Percentiles rank a stretch among this genome's conserved stretches.
phyloP scores from a whole-genome alignment of 2,797 vertebrate genomes.

The Emydoidea blandingii region DNA sequence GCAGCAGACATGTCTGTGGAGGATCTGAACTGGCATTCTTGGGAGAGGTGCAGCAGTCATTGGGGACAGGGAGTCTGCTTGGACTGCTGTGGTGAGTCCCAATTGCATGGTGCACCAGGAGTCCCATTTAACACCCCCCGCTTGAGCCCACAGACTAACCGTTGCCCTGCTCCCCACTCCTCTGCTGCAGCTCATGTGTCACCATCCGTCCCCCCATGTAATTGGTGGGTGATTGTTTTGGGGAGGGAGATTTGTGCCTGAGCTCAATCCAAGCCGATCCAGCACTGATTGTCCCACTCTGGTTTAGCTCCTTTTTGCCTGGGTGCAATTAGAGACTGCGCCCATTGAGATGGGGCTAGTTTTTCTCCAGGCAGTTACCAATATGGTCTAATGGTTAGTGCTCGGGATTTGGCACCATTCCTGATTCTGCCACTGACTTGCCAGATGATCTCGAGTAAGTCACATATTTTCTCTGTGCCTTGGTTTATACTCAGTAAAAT shows the following conservation, averaged over 20 bases:
- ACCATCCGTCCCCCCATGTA: neutral
- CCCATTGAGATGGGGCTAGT: neutral
- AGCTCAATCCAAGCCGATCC: neutral
- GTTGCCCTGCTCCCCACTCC: neutral
- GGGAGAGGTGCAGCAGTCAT: neutral
- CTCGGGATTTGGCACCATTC: neutral
- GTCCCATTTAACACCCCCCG: neutral
- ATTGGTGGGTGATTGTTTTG: neutral
- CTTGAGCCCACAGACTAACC: neutral
- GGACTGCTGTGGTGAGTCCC: too few species aligned
- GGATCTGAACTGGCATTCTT: neutral
- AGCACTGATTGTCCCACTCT: neutral
- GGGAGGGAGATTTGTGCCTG: neutral
- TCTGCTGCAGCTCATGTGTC: neutral
- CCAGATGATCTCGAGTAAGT: neutral
- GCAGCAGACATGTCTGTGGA: neutral
- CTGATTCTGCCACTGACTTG: neutral
- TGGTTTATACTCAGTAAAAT: neutral
- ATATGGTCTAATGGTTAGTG: neutral
- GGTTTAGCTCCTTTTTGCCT: neutral
- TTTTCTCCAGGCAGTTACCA: neutral
- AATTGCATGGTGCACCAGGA: neutral
- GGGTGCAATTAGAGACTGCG: neutral
- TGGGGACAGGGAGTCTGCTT: neutral
- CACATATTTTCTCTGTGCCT: neutral